Evolutionary conservation across 2,113 vertebrate species (phyloP).

Genomic region (Gobius niger): DNA sequence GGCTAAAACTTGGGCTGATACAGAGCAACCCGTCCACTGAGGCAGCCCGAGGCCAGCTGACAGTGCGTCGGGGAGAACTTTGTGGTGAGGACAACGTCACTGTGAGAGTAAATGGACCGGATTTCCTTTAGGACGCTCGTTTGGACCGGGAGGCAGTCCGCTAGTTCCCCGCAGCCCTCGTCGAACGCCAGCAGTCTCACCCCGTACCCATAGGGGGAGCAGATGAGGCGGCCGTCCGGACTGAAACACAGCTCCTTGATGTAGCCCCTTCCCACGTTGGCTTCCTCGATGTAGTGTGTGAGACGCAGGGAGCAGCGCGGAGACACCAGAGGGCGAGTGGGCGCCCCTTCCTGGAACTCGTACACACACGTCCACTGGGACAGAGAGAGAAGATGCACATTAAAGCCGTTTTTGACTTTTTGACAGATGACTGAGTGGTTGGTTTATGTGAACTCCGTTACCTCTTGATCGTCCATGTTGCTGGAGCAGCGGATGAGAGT

Average conservation of each 20-base stretch:
- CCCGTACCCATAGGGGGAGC: constrained; percentile 94
- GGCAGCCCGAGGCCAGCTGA: constrained; percentile 98
- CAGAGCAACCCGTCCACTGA: constrained; percentile 94
- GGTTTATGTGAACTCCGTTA: constrained; percentile 52
- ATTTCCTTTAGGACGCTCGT: constrained; percentile 89
- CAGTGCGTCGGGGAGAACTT: constrained; percentile 99
- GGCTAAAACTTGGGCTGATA: constrained; percentile 98
- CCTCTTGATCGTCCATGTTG: constrained; percentile 98
- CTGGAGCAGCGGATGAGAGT: constrained; percentile 95
- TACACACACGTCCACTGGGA: constrained; percentile 97
- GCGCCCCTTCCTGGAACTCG: constrained; percentile 91
- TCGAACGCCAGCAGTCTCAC: constrained; percentile 95
- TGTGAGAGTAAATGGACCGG: constrained; percentile 95
- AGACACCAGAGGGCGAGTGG: constrained; percentile 81
- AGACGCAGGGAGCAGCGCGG: constrained; percentile 92
- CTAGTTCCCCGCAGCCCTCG: constrained; percentile 88
- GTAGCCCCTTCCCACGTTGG: constrained; percentile 94
- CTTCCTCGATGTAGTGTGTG: constrained; percentile 97
- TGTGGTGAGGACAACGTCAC: constrained; percentile 96
- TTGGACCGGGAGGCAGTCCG: constrained; percentile 92
- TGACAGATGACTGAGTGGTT: background rate
- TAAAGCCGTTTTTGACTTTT: too few species aligned
- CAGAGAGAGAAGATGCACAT: background rate
- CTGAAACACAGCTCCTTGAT: constrained; percentile 99
- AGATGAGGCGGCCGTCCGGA: constrained; percentile 95